Evolutionary conservation across 2,113 vertebrate genomes (phyloP), one percentile per base, ranked within the genome.

Genomic region (Aix galericulata): DNA sequence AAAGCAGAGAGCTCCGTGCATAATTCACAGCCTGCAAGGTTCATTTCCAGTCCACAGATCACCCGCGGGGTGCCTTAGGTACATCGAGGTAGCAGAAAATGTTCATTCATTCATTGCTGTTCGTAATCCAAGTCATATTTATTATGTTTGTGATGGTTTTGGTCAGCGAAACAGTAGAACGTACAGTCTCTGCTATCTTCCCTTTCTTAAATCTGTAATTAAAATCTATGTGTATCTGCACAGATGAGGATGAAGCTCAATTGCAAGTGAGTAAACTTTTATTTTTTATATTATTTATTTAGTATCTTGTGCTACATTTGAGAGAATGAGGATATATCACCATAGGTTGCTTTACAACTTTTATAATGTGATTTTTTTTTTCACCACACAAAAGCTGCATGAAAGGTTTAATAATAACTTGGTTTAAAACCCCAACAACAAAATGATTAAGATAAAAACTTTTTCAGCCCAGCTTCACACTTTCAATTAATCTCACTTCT

Each of bases 201-300:
- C 73, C 62, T 85, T 89, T 63, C 79, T 81, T 91, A 72, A 55
- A 78, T 60, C 32, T 1, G 0, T 85, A 73, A 34, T 68, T 95
- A 89, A 94, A 91, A 84, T 23, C 81, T 69, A 32, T 87, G 69
- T 75, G 23, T 68, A 88, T 29, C 62, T 88, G 52, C 91, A 90
- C 53, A 77, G 52, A 81, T 75, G 76, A 93, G 86, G 80, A 92
- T 78, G 76, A 81, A 90, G 72, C 56, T 96, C 92, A 86, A 48
- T 68, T 90, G 78, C 88, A 96, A 97, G 82, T 89, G 87, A 93
- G 75, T 83, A 88, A 89, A 86, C 53, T 88, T 93, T 74, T 72
- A 68, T 60, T 89, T 44, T 91, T 90, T 81, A 46, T 78, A 26
- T 1, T 20, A 27, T 40, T 27, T 20, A 12, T 64, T 40, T 64